Evolutionary conservation across 2,797 vertebrate species (phyloP), one percentile per base, ranked within the genome.

Genomic region (Selene dorsalis): DNA sequence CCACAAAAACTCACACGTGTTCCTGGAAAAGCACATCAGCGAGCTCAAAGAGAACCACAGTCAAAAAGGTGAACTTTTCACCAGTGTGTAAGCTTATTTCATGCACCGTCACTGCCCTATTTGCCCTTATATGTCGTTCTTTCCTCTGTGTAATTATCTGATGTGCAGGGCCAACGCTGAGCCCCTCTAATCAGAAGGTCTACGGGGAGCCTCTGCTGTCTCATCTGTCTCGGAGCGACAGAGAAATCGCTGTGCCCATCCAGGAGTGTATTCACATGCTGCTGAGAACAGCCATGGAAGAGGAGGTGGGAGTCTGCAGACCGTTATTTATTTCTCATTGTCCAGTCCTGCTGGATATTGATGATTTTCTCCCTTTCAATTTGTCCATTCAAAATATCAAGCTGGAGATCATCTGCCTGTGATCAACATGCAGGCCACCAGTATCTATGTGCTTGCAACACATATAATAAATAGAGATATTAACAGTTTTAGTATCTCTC

Each of bases 211-310:
- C 96, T 0, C 91, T 99, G 57, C 90, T 93, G 26, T 88, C 84
- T 0, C 98, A 99, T 59, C 93, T 99, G 85, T 86, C 90, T 60
- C 86, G 75, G 35, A 94, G 94, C 75, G 85, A 82, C 22, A 93
- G 93, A 83, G 94, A 96, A 45, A 98, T 99, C 0, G 97, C 98
- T 0, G 88, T 94, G 7, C 98, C 98, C 60, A 96, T 99, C 0
- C 95, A 98, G 91, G 97, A 97, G 87, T 99, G 98, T 5, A 96
- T 99, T 55, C 90, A 94, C 89, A 97, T 98, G 95, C 92, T 99
- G 85, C 93, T 99, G 65, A 94, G 85, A 9, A 96, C 95, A 0
- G 96, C 96, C 84, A 96, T 99, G 94, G 94, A 57, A 41, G 98
- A 99, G 79, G 98, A 99, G 96, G 98, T 99, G 60, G 47, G 79